Percentiles rank a stretch among this genome's conserved stretches.
Evolutionary conservation across 92 coral and sea anemone genomes (phyloP).

Genomic region (Bergia sp.): DNA sequence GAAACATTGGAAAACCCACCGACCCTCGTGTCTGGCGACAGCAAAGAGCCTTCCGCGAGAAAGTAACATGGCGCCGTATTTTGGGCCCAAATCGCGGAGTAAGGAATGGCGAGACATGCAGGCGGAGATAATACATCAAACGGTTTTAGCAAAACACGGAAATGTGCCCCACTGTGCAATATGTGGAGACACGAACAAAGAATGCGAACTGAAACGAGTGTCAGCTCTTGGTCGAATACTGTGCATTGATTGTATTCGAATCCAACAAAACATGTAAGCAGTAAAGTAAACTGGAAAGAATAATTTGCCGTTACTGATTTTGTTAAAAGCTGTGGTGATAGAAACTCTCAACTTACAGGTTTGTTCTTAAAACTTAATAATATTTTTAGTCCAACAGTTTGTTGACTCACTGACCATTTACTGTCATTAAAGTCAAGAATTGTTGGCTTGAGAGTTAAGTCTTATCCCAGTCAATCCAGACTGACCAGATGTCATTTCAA

Average conservation of each 20-base stretch:
- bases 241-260: conserved; percentile 8
- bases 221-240: conserved; percentile 1
- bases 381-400: no score
- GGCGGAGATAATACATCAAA: neutral
- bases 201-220: conserved; percentile 8
- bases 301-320: no score
- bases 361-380: no score
- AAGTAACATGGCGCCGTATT: neutral
- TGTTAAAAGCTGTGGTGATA: no score
- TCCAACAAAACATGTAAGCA: neutral
- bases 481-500: no score
- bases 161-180: conserved; percentile 7
- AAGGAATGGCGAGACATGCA: neutral
- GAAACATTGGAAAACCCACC: conserved; percentile 6
- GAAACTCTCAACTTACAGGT: no score
- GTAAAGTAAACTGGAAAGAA: no score
- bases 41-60: neutral
- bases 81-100: neutral
- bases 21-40: conserved; percentile 1
- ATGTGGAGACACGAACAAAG: conserved; percentile 2
- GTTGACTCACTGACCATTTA: no score
- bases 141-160: neutral
- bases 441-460: no score
- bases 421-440: no score
- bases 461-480: no score